A percentile compares a stretch with the other conserved stretches of the same genome.
Evolutionary conservation across 2,888 invertebrate species (phyloP).

Genomic region (Drosophila sordidapex): DNA sequence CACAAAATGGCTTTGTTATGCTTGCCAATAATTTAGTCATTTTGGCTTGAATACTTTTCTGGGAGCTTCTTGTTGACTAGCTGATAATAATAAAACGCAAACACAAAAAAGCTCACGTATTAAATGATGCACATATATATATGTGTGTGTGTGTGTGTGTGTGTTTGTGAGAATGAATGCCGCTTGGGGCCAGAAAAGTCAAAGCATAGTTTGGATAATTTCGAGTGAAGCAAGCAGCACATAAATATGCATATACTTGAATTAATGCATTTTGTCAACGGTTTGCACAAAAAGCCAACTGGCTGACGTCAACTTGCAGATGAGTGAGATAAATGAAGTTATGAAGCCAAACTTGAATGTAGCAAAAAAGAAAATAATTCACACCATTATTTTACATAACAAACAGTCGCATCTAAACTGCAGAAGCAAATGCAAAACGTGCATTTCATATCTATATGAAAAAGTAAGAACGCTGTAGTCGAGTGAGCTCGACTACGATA

Average conservation of each 20-base stretch:
- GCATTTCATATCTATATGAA: conserved; percentile 12
- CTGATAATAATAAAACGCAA: conserved; percentile 29
- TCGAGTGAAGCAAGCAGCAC: conserved; percentile 25
- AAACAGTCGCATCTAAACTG: background rate
- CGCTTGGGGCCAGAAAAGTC: conserved; percentile 13
- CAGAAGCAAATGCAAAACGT: conserved; percentile 7
- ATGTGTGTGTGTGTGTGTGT: too few relatives aligned
- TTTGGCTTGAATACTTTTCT: conserved; percentile 32
- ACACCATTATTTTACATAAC: conserved; percentile 20
- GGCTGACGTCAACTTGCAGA: background rate
- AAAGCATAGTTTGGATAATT: conserved; percentile 24
- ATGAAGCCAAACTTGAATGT: conserved; percentile 20
- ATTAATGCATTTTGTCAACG: conserved; percentile 66
- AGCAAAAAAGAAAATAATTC: conserved; percentile 13
- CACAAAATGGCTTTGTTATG: conserved; percentile 49
- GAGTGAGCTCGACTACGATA: background rate
- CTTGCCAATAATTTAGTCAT: conserved; percentile 68
- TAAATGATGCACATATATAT: background rate
- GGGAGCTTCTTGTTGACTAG: conserved; percentile 30
- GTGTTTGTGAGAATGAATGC: background rate
- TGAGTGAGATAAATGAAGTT: conserved; percentile 15
- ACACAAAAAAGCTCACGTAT: conserved; percentile 7
- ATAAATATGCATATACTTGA: conserved; percentile 54
- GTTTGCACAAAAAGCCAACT: conserved; percentile 31
- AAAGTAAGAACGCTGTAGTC: conserved; percentile 1